phyloP scores from a whole-genome alignment of 2,113 vertebrate genomes.

The Embiotoca jacksoni region DNA sequence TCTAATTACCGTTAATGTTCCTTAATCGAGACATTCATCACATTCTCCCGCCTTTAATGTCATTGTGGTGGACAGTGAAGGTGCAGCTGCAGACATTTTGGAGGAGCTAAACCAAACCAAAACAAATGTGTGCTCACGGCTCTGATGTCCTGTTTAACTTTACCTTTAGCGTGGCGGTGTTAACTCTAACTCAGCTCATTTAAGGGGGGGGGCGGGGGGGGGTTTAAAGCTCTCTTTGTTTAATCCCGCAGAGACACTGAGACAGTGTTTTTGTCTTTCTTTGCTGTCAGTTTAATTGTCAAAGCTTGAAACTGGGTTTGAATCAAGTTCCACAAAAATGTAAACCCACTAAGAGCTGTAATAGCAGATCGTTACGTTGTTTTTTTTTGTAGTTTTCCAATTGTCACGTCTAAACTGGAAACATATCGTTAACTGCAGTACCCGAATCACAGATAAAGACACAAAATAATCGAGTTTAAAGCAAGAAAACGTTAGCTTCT shows the following conservation, averaged over 20 bases:
- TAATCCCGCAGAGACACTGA: not conserved
- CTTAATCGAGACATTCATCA: conserved; percentile 34
- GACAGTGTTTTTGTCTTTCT: too few species aligned
- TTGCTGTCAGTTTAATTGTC: too few species aligned
- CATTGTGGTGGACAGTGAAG: not conserved
- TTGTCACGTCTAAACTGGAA: too few species aligned
- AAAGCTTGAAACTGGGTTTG: too few species aligned
- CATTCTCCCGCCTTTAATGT: not conserved
- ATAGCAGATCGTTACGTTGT: too few species aligned
- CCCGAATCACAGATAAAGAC: too few species aligned
- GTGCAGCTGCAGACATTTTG: conserved; percentile 2
- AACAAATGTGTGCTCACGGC: conserved; percentile 42
- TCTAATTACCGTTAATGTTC: conserved; percentile 36
- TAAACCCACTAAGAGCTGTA: too few species aligned
- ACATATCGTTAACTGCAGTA: too few species aligned
- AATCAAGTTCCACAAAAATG: too few species aligned
- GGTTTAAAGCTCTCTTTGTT: not conserved
- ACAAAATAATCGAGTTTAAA: too few species aligned
- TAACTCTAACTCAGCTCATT: conserved; percentile 12
- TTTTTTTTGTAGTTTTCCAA: too few species aligned
- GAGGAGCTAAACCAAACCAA: conserved; percentile 40
- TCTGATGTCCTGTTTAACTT: conserved; percentile 52
- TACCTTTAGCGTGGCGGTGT: conserved; percentile 38
- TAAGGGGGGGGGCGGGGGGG: not conserved
- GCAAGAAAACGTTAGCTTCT: too few species aligned